Conservation (phyloP, 2,113 vertebrate species). For the Emydura subglobosa region DNA sequence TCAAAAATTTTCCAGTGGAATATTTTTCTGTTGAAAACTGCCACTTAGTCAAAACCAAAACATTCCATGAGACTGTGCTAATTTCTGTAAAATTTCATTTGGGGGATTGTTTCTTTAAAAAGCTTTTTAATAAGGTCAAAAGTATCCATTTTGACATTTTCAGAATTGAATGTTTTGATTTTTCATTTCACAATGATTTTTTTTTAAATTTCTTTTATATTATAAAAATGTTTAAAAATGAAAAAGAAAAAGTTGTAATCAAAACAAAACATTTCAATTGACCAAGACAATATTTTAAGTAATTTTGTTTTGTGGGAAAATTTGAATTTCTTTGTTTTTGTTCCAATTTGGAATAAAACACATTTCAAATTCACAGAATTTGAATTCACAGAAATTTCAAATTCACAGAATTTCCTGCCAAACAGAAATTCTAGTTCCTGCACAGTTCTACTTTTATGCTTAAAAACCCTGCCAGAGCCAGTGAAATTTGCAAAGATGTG, state of each 20-base stretch:
- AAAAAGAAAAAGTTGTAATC: too few relatives aligned
- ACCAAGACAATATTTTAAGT: neutral
- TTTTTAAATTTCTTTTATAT: too few relatives aligned
- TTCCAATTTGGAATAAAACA: neutral
- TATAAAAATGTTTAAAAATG: too few relatives aligned
- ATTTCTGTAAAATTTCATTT: neutral
- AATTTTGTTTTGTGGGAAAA: neutral
- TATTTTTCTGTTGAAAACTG: neutral
- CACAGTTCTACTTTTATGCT: neutral
- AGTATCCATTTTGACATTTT: too few relatives aligned
- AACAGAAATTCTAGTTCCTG: neutral
- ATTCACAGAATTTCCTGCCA: neutral
- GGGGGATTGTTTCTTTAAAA: too few relatives aligned
- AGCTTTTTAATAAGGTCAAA: too few relatives aligned
- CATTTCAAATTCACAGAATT: neutral
- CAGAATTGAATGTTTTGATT: too few relatives aligned
- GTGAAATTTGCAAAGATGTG: neutral
- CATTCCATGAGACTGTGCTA: neutral
- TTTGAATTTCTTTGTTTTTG: neutral
- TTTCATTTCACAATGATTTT: too few relatives aligned
- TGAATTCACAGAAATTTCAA: neutral
- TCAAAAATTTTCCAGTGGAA: neutral
- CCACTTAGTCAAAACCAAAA: neutral
- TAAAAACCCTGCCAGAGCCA: neutral
- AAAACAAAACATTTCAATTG: too few relatives aligned